Conservation (phyloP, 2,797 vertebrate genomes). For the Hyperoplus lanceolatus region DNA sequence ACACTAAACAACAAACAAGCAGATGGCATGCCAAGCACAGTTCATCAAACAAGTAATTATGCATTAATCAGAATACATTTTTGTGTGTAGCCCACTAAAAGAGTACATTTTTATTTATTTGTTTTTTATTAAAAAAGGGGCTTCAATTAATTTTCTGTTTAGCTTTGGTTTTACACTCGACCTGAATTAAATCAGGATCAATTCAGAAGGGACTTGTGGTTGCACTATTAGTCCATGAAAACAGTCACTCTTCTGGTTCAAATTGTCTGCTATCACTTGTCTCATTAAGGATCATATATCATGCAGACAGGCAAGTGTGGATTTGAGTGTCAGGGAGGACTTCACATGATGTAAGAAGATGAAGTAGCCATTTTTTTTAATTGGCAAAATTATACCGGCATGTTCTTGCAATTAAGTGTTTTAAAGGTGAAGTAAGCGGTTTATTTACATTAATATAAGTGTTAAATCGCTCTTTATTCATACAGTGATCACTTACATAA, state of each 20-base stretch:
- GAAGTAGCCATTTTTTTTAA: not conserved
- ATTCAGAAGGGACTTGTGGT: not conserved
- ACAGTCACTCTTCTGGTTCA: slow-evolving; percentile 24
- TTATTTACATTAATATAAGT: no score
- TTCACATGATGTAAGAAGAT: not conserved
- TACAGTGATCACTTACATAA: no score
- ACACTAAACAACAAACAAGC: not conserved
- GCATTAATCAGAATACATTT: not conserved
- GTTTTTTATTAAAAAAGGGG: not conserved
- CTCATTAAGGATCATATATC: slow-evolving; percentile 43
- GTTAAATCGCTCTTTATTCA: no score
- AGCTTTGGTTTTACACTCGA: not conserved
- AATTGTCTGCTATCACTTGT: slow-evolving; percentile 51
- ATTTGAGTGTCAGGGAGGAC: slow-evolving; percentile 5
- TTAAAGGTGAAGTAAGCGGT: no score
- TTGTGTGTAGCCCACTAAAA: not conserved
- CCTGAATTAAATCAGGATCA: not conserved
- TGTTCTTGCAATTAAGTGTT: not conserved
- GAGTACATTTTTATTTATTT: not conserved
- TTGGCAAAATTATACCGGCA: not conserved
- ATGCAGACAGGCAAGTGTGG: slow-evolving; percentile 16
- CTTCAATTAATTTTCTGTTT: not conserved
- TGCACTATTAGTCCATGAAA: not conserved
- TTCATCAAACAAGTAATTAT: not conserved
- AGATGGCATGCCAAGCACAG: not conserved